These are phyloP conservation scores for Ditylenchus dipsaci DNA, from an alignment of 1,140 invertebrate genomes.

Conservation along the genomic window DNA sequence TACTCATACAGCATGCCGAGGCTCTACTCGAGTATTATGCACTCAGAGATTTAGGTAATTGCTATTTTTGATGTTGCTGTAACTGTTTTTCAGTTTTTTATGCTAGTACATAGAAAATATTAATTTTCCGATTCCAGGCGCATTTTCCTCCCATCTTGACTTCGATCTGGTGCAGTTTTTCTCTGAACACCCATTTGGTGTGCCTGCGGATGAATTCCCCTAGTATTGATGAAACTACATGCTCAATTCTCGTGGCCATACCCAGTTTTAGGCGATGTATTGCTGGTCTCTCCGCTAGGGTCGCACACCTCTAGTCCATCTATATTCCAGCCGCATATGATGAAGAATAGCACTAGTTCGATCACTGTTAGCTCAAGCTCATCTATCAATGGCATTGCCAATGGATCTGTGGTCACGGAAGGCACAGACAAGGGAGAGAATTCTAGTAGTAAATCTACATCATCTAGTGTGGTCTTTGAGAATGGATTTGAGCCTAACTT, in stretches of 20 bases:
- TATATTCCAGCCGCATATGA: slow-evolving; percentile 2
- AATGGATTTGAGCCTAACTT: slow-evolving; percentile 1
- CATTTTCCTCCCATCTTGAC: slow-evolving; percentile 48
- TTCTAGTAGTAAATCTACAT: not conserved
- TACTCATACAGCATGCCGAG: slow-evolving; percentile 37
- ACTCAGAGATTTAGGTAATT: slow-evolving; percentile 47
- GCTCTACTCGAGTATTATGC: slow-evolving; percentile 49
- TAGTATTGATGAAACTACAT: slow-evolving; percentile 54
- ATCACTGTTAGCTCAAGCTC: not conserved
- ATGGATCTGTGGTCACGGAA: not conserved
- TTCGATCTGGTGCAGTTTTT: slow-evolving; percentile 42
- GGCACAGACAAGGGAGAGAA: slow-evolving; percentile 2
- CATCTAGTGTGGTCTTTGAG: not conserved
- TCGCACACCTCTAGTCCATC: not conserved
- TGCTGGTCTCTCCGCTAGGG: not conserved
- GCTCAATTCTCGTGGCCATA: slow-evolving; percentile 56
- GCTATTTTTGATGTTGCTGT: slow-evolving; percentile 7
- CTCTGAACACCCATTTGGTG: slow-evolving; percentile 17
- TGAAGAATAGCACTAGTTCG: not conserved
- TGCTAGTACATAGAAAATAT: slow-evolving; percentile 18
- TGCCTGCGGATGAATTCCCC: slow-evolving; percentile 43
- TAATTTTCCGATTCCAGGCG: slow-evolving; percentile 36
- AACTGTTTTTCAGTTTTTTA: not conserved
- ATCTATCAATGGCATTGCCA: too few species aligned
- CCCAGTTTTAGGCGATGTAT: slow-evolving; percentile 30